Evolutionary conservation across 2,888 invertebrate species (phyloP), one percentile per base, ranked within the genome.

Genomic region (Eledone cirrhosa): DNA sequence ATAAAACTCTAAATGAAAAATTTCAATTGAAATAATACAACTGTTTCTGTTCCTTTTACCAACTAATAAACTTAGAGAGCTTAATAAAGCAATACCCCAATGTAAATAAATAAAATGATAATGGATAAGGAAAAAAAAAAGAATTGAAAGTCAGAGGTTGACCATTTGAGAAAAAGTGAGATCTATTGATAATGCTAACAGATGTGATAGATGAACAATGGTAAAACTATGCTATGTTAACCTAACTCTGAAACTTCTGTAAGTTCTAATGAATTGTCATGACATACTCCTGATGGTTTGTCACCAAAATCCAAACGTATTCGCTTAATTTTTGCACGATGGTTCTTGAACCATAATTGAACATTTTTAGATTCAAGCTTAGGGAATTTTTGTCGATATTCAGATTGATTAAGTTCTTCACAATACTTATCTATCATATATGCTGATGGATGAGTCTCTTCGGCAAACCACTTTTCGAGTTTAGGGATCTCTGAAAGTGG

Each of bases 301-400:
- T 76, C 76, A 48, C 47, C 76, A 76, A 76, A 76, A 76, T 76
- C 84, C 41, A 86, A 67, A 74, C 87, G 82, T 86, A 98, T 93
- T 81, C 99, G 93, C 92, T 99, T 99, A 91, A 97, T 97, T 92
- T 99, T 99, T 85, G 99, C 99, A 80, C 99, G 93, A 69, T 99
- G 94, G 90, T 99, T 99, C 91, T 98, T 98, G 92, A 98, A 99
- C 99, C 99, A 99, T 91, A 99, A 97, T 92, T 99, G 99, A 84
- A 99, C 98, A 90, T 99, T 99, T 92, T 99, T 99, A 69, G 98
- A 97, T 91, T 99, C 99, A 82, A 99, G 93, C n/a, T 97, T 94
- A 1, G 99, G 99, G 91, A 99, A 99, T 91, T 99, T 98, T 92
- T 98, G 98, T 88, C 99, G 92, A 91, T 99, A 99, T 78, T 97